Evolutionary conservation across 2,797 vertebrate genomes (phyloP).

Genomic region (Dendrocincla tyrannina): DNA sequence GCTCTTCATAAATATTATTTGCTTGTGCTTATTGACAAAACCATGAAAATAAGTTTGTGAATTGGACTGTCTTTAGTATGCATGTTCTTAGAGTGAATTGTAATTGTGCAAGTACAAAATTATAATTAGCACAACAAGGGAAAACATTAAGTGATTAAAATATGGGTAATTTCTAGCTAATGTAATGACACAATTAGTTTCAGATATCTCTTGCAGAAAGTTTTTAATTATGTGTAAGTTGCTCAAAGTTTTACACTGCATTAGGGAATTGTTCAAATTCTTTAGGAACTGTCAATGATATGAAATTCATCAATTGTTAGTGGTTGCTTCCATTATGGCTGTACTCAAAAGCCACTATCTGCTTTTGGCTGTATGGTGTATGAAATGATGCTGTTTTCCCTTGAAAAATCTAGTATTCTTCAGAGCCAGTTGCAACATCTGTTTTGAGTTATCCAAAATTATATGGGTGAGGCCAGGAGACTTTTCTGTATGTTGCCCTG

Average conservation of each 20-base stretch:
- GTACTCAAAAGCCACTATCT: not conserved
- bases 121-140: not conserved
- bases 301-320: not conserved
- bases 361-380: not conserved
- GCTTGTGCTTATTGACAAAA: not conserved
- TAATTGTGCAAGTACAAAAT: slow-evolving; percentile 27
- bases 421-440: not conserved
- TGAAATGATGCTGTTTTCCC: not conserved
- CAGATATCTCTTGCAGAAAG: not conserved
- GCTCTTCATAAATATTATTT: not conserved
- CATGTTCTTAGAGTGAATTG: not conserved
- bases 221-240: not conserved
- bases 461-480: not conserved
- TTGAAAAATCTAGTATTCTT: not conserved
- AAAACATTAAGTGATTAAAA: slow-evolving; percentile 5
- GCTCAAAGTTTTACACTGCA: not conserved
- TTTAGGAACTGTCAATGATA: not conserved
- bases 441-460: not conserved
- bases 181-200: slow-evolving; percentile 10
- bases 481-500: not conserved
- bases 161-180: not conserved
- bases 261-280: not conserved
- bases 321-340: not conserved
- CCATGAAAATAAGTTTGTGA: not conserved
- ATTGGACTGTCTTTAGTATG: not conserved